These are phyloP conservation scores for Brachionus sp. DNA, from an alignment of 1,140 invertebrate species.

Conservation along the genomic window DNA sequence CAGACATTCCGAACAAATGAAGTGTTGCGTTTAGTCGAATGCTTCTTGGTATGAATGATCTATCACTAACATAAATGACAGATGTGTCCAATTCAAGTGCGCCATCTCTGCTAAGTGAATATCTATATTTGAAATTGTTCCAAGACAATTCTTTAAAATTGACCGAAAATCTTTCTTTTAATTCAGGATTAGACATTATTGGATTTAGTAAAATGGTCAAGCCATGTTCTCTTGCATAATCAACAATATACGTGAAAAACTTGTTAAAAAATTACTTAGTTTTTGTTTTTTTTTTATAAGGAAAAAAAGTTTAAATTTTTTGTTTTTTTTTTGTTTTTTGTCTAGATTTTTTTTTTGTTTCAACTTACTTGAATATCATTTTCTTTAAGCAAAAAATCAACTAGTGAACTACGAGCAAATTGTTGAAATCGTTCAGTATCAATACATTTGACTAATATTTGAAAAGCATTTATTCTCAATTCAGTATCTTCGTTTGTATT, in stretches of 20 bases:
- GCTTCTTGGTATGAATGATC: constrained; percentile 36
- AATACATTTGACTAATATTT: constrained; percentile 17
- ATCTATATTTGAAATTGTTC: constrained; percentile 44
- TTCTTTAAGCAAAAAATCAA: not conserved
- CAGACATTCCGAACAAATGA: constrained; percentile 39
- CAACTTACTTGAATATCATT: constrained; percentile 22
- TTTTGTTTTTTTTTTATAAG: not conserved
- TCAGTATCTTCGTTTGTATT: constrained; percentile 39
- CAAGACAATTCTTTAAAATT: constrained; percentile 45
- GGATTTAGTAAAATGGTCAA: constrained; percentile 30
- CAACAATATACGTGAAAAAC: constrained; percentile 25
- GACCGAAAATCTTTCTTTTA: constrained; percentile 26
- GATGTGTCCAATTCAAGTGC: constrained; percentile 39
- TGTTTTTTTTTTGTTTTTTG: not conserved
- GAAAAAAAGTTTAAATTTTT: not conserved
- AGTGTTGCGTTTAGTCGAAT: constrained; percentile 17
- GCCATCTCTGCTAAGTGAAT: constrained; percentile 16
- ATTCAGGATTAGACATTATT: constrained; percentile 28
- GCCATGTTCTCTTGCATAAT: constrained; percentile 37
- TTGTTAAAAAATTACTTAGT: not conserved
- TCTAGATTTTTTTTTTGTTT: too few relatives aligned
- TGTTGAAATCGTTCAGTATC: constrained; percentile 28
- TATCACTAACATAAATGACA: constrained; percentile 14
- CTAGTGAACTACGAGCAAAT: not conserved
- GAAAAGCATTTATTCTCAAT: constrained; percentile 44